These are phyloP conservation scores for Pteropus alecto DNA, from an alignment of 2,113 vertebrate genomes.

Conservation along the genomic window DNA sequence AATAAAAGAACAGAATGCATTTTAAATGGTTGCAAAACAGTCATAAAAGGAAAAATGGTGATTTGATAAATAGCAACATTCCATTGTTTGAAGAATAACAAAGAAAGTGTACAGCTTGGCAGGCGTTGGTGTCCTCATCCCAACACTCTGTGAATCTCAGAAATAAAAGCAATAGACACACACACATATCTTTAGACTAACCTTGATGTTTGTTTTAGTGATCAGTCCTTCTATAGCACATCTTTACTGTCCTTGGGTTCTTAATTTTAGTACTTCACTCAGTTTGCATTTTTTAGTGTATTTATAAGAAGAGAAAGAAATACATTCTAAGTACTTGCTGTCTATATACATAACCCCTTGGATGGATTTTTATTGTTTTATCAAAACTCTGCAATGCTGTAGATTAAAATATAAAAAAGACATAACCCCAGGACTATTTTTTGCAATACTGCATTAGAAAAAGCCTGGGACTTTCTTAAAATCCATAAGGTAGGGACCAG, in stretches of 20 bases:
- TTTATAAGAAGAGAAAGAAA: neutral
- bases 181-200: neutral
- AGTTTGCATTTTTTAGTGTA: neutral
- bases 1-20: slow-evolving; percentile 10
- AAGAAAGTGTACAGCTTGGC: neutral
- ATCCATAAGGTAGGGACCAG: neutral
- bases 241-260: neutral
- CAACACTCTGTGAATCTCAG: neutral
- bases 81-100: neutral
- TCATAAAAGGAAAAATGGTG: neutral
- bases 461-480: neutral
- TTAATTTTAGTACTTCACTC: neutral
- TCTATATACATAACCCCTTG: neutral
- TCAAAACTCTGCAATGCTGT: neutral
- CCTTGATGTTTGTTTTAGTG: neutral
- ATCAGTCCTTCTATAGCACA: neutral
- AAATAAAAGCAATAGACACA: neutral
- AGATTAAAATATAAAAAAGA: neutral
- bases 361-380: neutral
- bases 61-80: neutral
- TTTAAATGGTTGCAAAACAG: neutral
- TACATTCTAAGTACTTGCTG: neutral
- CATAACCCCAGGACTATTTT: neutral
- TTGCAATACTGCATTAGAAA: neutral
- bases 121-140: neutral